Base-by-base conservation (phyloP, 1,140 invertebrate species). In the Drusus annulatus region DNA sequence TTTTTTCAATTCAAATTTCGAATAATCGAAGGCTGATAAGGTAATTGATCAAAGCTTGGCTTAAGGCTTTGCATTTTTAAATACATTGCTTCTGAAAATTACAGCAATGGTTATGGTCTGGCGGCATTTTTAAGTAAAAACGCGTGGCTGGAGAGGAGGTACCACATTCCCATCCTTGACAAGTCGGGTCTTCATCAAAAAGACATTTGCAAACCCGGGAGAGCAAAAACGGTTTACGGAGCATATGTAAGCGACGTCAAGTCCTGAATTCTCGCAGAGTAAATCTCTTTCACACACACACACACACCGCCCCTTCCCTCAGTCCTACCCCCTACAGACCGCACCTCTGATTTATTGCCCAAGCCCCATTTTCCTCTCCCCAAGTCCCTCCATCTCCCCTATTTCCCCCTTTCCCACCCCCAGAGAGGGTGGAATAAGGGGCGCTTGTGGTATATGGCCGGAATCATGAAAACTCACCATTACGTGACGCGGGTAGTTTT, bases 281-380 rank as follows among this genome's bases (percentile, higher is more conserved):
- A 81, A 81, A 82, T 82, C 81, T 82, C 81, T 81, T 76, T 81
- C 69, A 76, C 65, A 63, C 76, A 73, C 75, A 78, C 17, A 54
- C 71, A 56, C 45, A 51, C 16, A n/a, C 21, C 13, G 58, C 36
- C 76, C 60, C 31, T 45, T 13, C 54, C 69, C 25, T 63, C 19
- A 25, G 6, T 16, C 63, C 74, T 52, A 65, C 31, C 58, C 52
- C 28, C 23, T 36, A 16, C 71, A 54, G 76, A 63, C 75, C 79
- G 76, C 79, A 62, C 77, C 80, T 65, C 80, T 81, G 82, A 83
- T 83, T 83, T 83, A 83, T 83, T 80, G 79, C 82, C 79, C 13
- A 54, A n/a, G 28, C 63, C 75, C 69, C 68, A 68, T 60, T 54
- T 58, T 62, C 58, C 58, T 36, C 58, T 71, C 17, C 73, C 23